These are phyloP conservation scores for Cossypha niveicapilla DNA, from an alignment of 2,797 vertebrate species.

Conservation along the genomic window DNA sequence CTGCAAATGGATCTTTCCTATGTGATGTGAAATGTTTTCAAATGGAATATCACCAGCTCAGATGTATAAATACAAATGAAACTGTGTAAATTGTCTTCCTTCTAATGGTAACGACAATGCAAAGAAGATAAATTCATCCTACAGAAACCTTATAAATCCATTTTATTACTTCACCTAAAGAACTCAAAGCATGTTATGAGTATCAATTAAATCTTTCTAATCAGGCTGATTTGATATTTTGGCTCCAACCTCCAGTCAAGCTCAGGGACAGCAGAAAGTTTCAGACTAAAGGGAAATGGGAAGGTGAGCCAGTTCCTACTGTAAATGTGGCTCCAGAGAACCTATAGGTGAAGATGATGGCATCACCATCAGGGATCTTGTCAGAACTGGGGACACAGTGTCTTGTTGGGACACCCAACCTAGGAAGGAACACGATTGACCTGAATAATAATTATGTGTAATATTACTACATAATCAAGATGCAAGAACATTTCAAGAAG, in stretches of 20 bases:
- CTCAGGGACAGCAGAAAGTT: background rate
- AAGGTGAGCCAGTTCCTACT: background rate
- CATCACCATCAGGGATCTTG: background rate
- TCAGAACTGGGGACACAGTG: background rate
- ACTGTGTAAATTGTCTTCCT: background rate
- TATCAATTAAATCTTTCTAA: background rate
- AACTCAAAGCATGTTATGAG: background rate
- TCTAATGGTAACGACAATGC: background rate
- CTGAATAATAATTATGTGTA: background rate
- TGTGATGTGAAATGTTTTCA: background rate
- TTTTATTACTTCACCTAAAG: background rate
- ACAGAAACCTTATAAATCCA: background rate
- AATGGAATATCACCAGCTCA: background rate
- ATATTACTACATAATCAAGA: background rate
- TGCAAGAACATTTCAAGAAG: background rate
- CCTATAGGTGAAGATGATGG: accelerated
- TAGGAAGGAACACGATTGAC: background rate
- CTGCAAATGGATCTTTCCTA: background rate
- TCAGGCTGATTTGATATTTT: background rate
- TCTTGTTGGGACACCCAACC: background rate
- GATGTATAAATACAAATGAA: background rate
- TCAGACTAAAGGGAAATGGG: background rate
- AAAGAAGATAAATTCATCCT: background rate
- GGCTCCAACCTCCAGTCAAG: background rate
- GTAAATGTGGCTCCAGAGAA: background rate